Evolutionary conservation across 1,140 invertebrate species (phyloP).

Genomic region (Drosophila setifemur): DNA sequence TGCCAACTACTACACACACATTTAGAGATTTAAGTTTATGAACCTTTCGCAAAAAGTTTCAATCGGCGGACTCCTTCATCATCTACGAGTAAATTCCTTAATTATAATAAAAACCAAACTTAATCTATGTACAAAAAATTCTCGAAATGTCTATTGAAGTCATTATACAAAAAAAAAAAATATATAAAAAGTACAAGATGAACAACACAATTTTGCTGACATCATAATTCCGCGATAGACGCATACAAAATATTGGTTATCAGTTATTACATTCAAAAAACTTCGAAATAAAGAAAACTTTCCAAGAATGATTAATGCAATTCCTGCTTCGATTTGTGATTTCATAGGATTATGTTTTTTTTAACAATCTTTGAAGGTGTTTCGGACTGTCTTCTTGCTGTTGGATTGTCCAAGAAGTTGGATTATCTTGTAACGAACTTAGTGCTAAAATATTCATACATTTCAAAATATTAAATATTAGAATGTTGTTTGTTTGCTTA

Average conservation of each 20-base stretch:
- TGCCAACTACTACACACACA: slow-evolving; percentile 68
- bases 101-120: slow-evolving; percentile 50
- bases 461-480: too few relatives aligned
- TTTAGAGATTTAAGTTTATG: slow-evolving; percentile 52
- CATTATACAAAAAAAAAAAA: slow-evolving; percentile 36
- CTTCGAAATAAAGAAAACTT: not conserved
- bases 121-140: slow-evolving; percentile 68
- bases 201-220: slow-evolving; percentile 19
- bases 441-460: too few relatives aligned
- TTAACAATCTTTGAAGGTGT: too few relatives aligned
- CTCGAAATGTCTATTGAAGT: slow-evolving; percentile 28
- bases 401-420: too few relatives aligned
- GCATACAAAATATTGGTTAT: slow-evolving; percentile 13
- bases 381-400: too few relatives aligned
- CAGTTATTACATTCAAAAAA: slow-evolving; percentile 22
- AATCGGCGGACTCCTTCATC: slow-evolving; percentile 50
- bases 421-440: too few relatives aligned
- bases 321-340: too few relatives aligned
- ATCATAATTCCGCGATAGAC: slow-evolving; percentile 15
- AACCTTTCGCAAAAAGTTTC: slow-evolving; percentile 41
- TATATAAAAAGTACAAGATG: slow-evolving; percentile 40
- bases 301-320: not conserved
- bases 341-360: not conserved
- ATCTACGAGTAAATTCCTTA: too few relatives aligned
- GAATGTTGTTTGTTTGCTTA: too few relatives aligned